Evolutionary conservation across 2,888 invertebrate genomes (phyloP).

Genomic region (Drosophila kambysellisi): DNA sequence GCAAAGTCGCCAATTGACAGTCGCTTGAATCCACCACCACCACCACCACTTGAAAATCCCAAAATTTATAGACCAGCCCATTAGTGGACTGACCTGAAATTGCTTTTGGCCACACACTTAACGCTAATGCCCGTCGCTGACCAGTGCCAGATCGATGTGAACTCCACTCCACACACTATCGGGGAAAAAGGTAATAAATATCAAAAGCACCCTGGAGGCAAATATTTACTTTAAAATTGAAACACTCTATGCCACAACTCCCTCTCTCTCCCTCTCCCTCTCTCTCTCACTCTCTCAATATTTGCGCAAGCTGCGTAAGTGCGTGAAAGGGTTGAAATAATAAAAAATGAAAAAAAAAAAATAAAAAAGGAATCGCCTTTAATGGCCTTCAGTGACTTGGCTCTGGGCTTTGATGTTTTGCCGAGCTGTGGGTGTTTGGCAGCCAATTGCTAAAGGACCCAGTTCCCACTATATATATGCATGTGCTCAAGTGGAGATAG

Average conservation of each 20-base stretch:
- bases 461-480: conserved; percentile 9
- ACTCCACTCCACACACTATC: conserved; percentile 12
- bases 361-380: conserved; percentile 51
- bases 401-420: conserved; percentile 67
- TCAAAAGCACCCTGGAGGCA: conserved; percentile 83
- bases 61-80: conserved; percentile 64
- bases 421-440: conserved; percentile 61
- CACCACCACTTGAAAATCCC: conserved; percentile 48
- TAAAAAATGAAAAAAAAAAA: conserved; percentile 6
- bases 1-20: conserved; percentile 59
- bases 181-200: conserved; percentile 78
- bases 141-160: conserved; percentile 44
- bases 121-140: conserved; percentile 67
- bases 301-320: conserved; percentile 66
- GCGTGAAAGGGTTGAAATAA: conserved; percentile 72
- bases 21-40: conserved; percentile 2
- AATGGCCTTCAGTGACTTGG: conserved; percentile 60
- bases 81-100: conserved; percentile 52
- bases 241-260: conserved; percentile 45
- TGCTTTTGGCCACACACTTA: conserved; percentile 64
- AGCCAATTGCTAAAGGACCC: conserved; percentile 48
- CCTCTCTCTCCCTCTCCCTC: not conserved
- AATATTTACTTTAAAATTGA: conserved; percentile 82
- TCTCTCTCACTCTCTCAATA: conserved; percentile 21
- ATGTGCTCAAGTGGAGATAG: conserved; percentile 28